These are phyloP conservation scores for Eumaeus atala DNA, from an alignment of 1,140 invertebrate species.

Conservation along the genomic window DNA sequence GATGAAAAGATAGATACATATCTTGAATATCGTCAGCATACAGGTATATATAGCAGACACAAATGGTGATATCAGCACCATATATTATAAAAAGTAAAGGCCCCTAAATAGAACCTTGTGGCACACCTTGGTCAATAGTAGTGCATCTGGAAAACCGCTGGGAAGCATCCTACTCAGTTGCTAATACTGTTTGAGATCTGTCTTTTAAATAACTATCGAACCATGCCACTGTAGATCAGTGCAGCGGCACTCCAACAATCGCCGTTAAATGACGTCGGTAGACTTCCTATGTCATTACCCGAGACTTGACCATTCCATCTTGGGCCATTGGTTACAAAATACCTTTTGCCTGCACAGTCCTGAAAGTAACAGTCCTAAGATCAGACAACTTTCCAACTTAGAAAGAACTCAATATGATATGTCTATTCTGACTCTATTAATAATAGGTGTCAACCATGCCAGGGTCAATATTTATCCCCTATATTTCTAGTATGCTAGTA, in stretches of 20 bases:
- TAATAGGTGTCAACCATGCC: slow-evolving; percentile 18
- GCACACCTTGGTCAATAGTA: no score
- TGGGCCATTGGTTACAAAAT: slow-evolving; percentile 25
- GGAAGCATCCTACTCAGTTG: background rate
- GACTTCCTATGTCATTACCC: slow-evolving; percentile 15
- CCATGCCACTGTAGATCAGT: background rate
- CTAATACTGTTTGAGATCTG: no score
- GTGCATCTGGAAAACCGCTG: no score
- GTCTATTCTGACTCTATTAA: background rate
- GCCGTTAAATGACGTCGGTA: no score
- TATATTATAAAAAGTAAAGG: no score
- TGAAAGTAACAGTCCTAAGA: background rate
- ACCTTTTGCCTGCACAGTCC: slow-evolving; percentile 17
- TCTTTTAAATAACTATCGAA: no score
- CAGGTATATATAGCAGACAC: no score
- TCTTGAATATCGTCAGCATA: no score
- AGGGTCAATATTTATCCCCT: slow-evolving; percentile 24
- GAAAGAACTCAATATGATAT: slow-evolving; percentile 12
- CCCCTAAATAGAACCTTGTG: no score
- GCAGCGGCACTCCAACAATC: no score
- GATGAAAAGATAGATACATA: no score
- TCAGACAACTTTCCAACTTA: background rate
- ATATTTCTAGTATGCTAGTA: slow-evolving; percentile 26
- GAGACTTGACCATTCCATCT: slow-evolving; percentile 19
- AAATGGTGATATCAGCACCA: no score